These are phyloP conservation scores for Chionis minor DNA, from an alignment of 2,113 vertebrate species.

Conservation along the genomic window DNA sequence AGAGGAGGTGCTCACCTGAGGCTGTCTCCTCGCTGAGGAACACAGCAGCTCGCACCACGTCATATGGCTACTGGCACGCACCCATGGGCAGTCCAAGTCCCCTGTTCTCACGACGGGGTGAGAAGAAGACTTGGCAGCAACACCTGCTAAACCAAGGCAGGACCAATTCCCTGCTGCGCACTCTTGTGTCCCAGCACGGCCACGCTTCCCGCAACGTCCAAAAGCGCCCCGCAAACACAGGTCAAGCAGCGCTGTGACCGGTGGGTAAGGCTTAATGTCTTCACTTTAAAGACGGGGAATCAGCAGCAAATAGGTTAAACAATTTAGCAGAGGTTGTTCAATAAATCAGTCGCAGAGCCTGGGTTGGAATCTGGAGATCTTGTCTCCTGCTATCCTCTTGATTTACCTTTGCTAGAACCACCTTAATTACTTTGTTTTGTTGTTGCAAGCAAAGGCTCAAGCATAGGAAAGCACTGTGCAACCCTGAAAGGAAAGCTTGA, in stretches of 20 bases:
- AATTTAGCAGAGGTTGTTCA: background rate
- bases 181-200: background rate
- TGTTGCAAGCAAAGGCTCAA: background rate
- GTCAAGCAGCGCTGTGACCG: rapidly evolving
- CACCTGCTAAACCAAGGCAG: background rate
- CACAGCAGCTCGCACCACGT: background rate
- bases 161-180: rapidly evolving
- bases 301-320: background rate
- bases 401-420: background rate
- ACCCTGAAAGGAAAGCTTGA: background rate
- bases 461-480: background rate
- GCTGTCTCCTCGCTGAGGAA: background rate
- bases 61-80: rapidly evolving
- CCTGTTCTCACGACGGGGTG: rapidly evolving
- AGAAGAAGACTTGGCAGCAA: background rate
- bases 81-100: rapidly evolving
- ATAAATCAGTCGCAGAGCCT: background rate
- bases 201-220: rapidly evolving
- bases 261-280: background rate
- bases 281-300: background rate
- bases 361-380: background rate
- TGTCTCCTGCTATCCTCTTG: background rate
- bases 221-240: background rate
- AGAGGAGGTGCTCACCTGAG: background rate
- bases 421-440: constrained; percentile 14